A percentile compares a stretch with the other conserved stretches of the same genome.
These are phyloP conservation scores for Muraenolepis orangiensis DNA, from an alignment of 2,797 vertebrate genomes.

Conservation along the genomic window DNA sequence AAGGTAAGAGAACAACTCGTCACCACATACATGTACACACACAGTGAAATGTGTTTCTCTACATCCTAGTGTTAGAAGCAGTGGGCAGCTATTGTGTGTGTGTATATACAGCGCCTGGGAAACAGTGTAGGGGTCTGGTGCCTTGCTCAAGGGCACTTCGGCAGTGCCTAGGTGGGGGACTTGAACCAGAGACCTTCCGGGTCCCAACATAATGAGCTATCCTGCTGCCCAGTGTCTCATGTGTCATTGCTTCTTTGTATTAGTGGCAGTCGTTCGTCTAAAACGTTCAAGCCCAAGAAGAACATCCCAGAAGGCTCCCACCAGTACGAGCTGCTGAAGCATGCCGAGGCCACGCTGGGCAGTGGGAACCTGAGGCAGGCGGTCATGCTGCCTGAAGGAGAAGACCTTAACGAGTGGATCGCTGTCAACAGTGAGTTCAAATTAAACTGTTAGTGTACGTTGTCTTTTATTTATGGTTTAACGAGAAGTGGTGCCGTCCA, in stretches of 20 bases:
- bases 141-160: too few species aligned
- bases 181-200: too few species aligned
- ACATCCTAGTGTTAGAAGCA: too few species aligned
- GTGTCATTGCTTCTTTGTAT: conserved; percentile 6
- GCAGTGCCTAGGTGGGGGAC: too few species aligned
- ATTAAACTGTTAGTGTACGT: neutral
- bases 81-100: too few species aligned
- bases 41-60: too few species aligned
- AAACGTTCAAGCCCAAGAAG: conserved; percentile 97
- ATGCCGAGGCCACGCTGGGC: conserved; percentile 91
- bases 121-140: too few species aligned
- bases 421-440: conserved; percentile 91
- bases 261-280: conserved; percentile 89
- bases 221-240: too few species aligned
- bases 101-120: too few species aligned
- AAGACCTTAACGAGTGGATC: conserved; percentile 97
- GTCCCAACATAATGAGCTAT: too few species aligned
- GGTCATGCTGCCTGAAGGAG: conserved; percentile 92
- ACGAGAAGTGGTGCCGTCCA: neutral
- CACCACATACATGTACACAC: too few species aligned
- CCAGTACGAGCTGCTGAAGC: conserved; percentile 93
- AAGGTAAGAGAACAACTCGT: too few species aligned
- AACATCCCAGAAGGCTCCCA: conserved; percentile 96
- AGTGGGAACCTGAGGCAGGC: conserved; percentile 95
- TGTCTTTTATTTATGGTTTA: neutral